Evolutionary conservation across 92 coral and sea anemone genomes (phyloP), one percentile per base, ranked within the genome.

Genomic region (Phenganax stokvisi): DNA sequence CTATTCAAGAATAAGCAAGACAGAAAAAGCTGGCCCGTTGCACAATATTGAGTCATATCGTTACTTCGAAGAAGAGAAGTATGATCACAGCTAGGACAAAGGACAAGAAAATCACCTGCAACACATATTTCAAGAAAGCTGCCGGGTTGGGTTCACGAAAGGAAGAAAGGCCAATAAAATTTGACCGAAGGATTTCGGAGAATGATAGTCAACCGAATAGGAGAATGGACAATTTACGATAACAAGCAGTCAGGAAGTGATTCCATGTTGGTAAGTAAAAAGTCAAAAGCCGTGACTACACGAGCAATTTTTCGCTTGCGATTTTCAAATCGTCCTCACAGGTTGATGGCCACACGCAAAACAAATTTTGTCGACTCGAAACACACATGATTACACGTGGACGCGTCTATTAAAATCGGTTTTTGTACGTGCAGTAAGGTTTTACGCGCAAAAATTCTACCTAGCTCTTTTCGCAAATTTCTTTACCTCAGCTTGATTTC

Each of bases 111-210:
- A 58, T 81, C 56, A 71, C 85, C 51, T 57, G 78, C 7, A 81
- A 81, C 66, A 52, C 85, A 71, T 81, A 69, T 64, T 81, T 81
- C 20, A 80, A 81, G 75, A 81, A 81, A 56, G 69, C 64, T 20
- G 57, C 71, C 51, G 67, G 29, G 54, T 27, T 16, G 13, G 15
- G 1, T 51, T 28, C 75, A 44, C 56, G 51, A 10, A 70, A 60
- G 54, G 78, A 71, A 74, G 79, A 29, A 71, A 72, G 56, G 7
- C 67, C 58, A 29, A 16, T 62, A 74, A 17, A 10, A 57, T 27
- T 54, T 8, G 56, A 37, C 60, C 5, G 20, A 74, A 47, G 55
- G 20, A 11, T 37, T 15, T 74, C 79, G 37, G 56, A 55, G 25
- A 57, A 64, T 37, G 51, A 20, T 55, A 53, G 31, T 71, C 51